Percentiles rank a stretch among this genome's conserved stretches.
phyloP scores from a whole-genome alignment of 2,113 vertebrate genomes.

The Tinamus guttatus region DNA sequence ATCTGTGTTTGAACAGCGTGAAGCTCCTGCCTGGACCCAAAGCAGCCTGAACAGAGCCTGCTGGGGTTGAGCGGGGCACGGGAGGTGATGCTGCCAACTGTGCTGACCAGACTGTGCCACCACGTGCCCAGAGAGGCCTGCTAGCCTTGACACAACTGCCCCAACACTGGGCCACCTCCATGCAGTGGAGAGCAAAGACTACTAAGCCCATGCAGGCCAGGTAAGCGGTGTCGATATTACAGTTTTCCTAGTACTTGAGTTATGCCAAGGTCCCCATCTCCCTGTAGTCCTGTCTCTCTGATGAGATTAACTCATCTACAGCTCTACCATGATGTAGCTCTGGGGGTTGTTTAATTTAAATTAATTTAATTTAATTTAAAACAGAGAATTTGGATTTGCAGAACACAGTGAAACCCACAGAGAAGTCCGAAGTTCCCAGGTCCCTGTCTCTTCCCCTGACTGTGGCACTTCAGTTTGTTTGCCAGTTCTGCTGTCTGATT shows the following conservation, averaged over 20 bases:
- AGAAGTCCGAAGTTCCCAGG: not conserved
- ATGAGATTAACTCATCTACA: not conserved
- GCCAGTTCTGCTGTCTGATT: not conserved
- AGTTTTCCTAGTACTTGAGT: not conserved
- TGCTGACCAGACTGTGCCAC: too few species aligned
- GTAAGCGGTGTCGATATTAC: not conserved
- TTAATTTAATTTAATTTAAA: not conserved
- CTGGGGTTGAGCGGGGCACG: not conserved
- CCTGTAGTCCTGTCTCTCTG: not conserved
- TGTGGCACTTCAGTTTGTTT: not conserved
- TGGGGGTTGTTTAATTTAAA: not conserved
- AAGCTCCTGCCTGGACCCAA: not conserved
- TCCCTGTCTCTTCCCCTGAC: not conserved
- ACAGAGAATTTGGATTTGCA: not conserved
- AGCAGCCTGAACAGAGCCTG: not conserved
- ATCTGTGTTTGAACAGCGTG: fast-evolving
- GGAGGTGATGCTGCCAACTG: fast-evolving
- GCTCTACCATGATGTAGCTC: fast-evolving
- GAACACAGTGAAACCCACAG: not conserved
- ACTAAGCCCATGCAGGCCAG: not conserved
- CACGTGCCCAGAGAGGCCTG: too few species aligned
- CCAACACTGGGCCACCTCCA: not conserved
- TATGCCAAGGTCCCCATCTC: not conserved
- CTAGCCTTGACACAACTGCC: fast-evolving
- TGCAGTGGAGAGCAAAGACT: fast-evolving